These are phyloP conservation scores for Corythornis cristatus DNA, from an alignment of 2,113 vertebrate species.

Conservation along the genomic window DNA sequence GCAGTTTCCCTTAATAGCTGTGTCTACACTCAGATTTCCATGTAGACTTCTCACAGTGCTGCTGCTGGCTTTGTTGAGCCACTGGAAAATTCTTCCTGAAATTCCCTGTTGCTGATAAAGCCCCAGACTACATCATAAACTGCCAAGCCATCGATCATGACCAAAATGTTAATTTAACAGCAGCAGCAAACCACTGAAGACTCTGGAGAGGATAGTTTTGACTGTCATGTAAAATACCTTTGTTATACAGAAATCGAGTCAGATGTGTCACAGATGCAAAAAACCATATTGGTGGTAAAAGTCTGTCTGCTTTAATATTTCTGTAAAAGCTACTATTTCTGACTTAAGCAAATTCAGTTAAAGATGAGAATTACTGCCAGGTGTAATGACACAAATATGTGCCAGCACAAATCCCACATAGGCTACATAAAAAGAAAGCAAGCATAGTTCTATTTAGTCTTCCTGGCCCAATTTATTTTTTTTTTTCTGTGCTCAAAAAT, in stretches of 20 bases:
- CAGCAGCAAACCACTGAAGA: neutral
- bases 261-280: neutral
- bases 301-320: neutral
- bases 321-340: neutral
- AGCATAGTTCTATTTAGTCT: neutral
- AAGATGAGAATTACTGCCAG: neutral
- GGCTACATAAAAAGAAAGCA: neutral
- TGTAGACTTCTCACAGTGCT: neutral
- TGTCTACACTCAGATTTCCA: neutral
- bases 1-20: neutral
- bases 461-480: neutral
- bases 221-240: neutral
- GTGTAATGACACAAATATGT: neutral
- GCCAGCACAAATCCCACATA: neutral
- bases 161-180: neutral
- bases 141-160: neutral
- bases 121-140: neutral
- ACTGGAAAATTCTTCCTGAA: conserved; percentile 11
- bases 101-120: neutral
- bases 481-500: neutral
- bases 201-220: neutral
- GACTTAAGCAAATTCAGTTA: neutral
- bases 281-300: neutral
- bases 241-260: neutral
- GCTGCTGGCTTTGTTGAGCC: neutral